phyloP scores from a whole-genome alignment of 2,797 vertebrate genomes.

The Periophthalmus magnuspinnatus region DNA sequence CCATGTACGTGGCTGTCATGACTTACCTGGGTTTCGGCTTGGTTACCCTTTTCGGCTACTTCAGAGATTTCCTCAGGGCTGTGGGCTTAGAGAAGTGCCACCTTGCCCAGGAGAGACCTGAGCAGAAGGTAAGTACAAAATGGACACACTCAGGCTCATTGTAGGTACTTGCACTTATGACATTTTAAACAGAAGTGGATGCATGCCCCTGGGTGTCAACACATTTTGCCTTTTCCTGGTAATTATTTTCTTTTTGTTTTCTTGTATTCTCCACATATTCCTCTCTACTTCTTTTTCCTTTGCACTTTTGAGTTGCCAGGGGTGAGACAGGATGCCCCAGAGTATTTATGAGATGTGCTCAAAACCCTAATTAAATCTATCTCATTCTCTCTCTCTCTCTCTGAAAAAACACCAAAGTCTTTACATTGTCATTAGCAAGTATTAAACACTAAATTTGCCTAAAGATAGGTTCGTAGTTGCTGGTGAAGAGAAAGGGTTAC shows the following conservation, averaged over 20 bases:
- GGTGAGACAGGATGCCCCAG: conserved; percentile 63
- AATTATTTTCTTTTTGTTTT: conserved; percentile 56
- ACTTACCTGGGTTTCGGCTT: conserved; percentile 91
- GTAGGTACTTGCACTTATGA: conserved; percentile 15
- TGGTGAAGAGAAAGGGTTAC: no score
- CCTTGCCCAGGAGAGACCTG: conserved; percentile 82
- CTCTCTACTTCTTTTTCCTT: conserved; percentile 37
- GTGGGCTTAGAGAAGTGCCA: conserved; percentile 89
- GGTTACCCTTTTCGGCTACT: conserved; percentile 89
- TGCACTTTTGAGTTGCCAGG: conserved; percentile 62
- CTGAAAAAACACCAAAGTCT: conserved; percentile 22
- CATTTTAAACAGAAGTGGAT: conserved; percentile 18
- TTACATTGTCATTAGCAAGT: conserved; percentile 28
- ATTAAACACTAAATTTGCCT: conserved; percentile 14
- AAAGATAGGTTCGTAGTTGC: conserved; percentile 10
- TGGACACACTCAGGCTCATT: conserved; percentile 34
- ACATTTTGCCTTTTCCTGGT: conserved; percentile 42
- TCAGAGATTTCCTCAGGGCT: conserved; percentile 91
- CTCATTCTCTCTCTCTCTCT: no score
- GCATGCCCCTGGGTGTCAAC: conserved; percentile 44
- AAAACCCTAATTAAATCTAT: conserved; percentile 76
- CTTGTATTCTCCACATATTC: conserved; percentile 36
- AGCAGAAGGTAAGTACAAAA: conserved; percentile 85
- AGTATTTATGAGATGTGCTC: conserved; percentile 54
- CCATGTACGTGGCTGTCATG: conserved; percentile 87